phyloP scores from a whole-genome alignment of 2,113 vertebrate species.

The Corapipo altera region DNA sequence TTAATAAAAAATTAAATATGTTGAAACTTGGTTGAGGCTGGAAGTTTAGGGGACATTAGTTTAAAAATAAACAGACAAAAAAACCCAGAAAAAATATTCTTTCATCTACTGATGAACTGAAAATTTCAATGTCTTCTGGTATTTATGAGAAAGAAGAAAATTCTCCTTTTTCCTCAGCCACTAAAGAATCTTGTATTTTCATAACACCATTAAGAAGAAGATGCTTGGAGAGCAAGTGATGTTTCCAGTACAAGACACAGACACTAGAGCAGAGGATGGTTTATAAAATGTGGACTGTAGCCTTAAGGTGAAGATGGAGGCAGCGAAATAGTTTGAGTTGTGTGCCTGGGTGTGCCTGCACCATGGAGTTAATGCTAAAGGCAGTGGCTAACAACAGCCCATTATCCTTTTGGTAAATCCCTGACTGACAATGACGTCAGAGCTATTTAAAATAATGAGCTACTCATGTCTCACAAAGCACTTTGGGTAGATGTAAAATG shows the following conservation, averaged over 20 bases:
- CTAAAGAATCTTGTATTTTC: background rate
- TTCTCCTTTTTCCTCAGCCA: background rate
- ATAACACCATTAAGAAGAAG: background rate
- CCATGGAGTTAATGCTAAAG: background rate
- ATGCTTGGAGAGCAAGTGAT: background rate
- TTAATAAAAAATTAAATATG: background rate
- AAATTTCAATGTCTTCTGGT: background rate
- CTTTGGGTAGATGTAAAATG: background rate
- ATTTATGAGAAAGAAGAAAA: background rate
- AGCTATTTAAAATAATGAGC: conserved; percentile 11
- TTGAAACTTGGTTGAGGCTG: background rate
- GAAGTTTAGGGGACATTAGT: background rate
- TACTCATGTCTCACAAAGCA: background rate
- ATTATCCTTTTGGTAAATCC: background rate
- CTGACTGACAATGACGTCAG: background rate
- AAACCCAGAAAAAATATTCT: background rate
- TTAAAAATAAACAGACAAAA: background rate
- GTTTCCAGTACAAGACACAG: background rate
- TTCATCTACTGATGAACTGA: background rate
- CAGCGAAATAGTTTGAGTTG: rapidly evolving
- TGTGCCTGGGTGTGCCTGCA: background rate
- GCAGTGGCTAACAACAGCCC: background rate
- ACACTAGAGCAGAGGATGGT: background rate
- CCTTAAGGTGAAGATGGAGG: background rate
- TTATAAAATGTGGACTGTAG: background rate